A percentile compares a stretch with the other conserved stretches of the same genome.
These are phyloP conservation scores for Meleagris gallopavo DNA, from an alignment of 2,113 vertebrate genomes.

Conservation along the genomic window DNA sequence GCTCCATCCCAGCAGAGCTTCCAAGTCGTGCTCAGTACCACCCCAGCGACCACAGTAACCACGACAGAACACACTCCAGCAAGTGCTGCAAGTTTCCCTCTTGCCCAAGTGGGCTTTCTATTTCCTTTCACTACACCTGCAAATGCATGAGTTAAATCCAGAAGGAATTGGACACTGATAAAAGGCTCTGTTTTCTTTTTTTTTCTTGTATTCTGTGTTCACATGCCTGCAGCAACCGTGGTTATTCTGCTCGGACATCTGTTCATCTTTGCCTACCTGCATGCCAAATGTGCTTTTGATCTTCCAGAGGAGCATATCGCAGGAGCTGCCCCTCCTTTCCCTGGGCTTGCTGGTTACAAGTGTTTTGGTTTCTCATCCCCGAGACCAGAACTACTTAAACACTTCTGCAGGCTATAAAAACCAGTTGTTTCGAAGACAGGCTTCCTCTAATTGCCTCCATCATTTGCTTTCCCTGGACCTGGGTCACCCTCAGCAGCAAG, in stretches of 20 bases:
- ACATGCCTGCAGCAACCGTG: neutral
- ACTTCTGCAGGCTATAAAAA: neutral
- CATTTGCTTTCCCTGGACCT: neutral
- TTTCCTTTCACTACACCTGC: neutral
- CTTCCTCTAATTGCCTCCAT: neutral
- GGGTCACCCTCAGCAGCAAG: conserved; percentile 14
- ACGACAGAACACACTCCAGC: neutral
- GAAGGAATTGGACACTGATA: neutral
- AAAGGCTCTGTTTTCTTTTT: neutral
- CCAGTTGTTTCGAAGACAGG: neutral
- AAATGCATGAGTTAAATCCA: neutral
- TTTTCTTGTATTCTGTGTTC: neutral
- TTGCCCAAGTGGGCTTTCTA: neutral
- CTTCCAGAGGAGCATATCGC: neutral
- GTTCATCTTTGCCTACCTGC: neutral
- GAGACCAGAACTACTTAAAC: neutral
- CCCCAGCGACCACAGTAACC: neutral
- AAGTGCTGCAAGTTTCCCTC: neutral
- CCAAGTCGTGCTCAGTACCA: neutral
- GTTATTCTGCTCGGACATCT: neutral
- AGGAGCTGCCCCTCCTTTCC: neutral
- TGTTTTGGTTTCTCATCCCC: neutral
- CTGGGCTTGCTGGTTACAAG: neutral
- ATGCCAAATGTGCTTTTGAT: neutral
- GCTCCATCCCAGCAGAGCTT: neutral